A percentile compares a stretch with the other conserved stretches of the same genome.
Evolutionary conservation across 2,113 vertebrate genomes (phyloP).

Genomic region (Heteronetta atricapilla): DNA sequence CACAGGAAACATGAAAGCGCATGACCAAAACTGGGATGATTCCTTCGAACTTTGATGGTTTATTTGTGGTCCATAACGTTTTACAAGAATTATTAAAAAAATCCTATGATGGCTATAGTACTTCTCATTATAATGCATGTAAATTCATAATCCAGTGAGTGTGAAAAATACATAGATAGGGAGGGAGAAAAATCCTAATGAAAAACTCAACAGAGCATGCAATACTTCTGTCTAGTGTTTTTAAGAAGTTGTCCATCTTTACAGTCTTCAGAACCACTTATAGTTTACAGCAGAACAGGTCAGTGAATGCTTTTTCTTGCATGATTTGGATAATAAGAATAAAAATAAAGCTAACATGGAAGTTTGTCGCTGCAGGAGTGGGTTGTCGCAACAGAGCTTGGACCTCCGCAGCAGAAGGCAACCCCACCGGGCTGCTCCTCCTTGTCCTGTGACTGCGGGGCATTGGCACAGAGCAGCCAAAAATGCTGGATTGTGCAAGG

Average conservation of each 20-base stretch:
- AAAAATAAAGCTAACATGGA: not conserved
- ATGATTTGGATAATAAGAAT: not conserved
- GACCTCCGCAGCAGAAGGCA: not conserved
- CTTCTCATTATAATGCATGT: not conserved
- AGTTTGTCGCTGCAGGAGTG: not conserved
- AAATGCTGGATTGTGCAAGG: not conserved
- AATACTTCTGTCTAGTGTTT: not conserved
- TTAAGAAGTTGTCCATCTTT: not conserved
- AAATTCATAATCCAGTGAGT: not conserved
- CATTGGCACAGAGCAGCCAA: not conserved
- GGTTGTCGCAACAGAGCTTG: not conserved
- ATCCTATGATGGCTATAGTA: not conserved
- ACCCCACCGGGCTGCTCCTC: not conserved
- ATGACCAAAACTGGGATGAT: not conserved
- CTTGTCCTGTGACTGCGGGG: not conserved
- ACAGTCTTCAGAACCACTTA: not conserved
- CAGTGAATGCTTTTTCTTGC: not conserved
- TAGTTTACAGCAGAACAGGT: not conserved
- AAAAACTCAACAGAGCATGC: constrained; percentile 15
- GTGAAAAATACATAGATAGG: not conserved
- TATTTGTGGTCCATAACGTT: not conserved
- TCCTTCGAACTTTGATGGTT: not conserved
- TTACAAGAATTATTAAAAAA: not conserved
- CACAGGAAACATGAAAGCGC: not conserved
- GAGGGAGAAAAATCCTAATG: not conserved